These are phyloP conservation scores for Sebastes cheni DNA, from an alignment of 2,797 vertebrate genomes.

Conservation along the genomic window DNA sequence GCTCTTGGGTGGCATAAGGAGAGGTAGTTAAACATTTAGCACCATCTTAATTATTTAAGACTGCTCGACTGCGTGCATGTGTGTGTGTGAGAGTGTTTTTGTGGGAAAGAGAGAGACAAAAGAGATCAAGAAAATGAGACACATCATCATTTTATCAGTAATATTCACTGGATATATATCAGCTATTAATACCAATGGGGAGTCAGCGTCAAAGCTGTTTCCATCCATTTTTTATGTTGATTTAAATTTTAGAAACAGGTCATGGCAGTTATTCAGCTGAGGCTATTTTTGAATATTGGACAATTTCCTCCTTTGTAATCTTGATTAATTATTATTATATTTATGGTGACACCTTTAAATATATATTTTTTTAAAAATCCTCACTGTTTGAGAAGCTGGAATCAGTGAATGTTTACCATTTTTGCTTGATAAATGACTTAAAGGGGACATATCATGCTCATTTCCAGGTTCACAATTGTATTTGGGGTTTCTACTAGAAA, in stretches of 20 bases:
- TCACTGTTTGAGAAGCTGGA: neutral
- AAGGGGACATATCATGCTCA: too few relatives aligned
- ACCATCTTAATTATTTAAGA: constrained; percentile 62
- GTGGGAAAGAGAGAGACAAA: neutral
- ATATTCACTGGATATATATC: neutral
- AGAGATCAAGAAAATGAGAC: constrained; percentile 4
- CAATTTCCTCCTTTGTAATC: neutral
- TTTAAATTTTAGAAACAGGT: constrained; percentile 23
- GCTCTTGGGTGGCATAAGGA: constrained; percentile 37
- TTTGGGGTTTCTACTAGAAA: too few relatives aligned
- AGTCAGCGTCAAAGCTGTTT: neutral
- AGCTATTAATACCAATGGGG: neutral
- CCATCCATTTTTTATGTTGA: constrained; percentile 34
- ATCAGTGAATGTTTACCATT: neutral
- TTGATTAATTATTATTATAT: neutral
- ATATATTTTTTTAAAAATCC: neutral
- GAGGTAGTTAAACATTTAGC: constrained; percentile 62
- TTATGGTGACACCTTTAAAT: neutral
- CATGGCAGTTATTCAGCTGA: neutral
- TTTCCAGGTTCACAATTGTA: too few relatives aligned
- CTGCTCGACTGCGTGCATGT: neutral
- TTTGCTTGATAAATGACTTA: neutral
- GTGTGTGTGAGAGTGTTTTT: neutral
- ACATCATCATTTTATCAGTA: neutral
- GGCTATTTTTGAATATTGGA: neutral